Percentiles rank a stretch among this genome's conserved stretches.
phyloP scores from a whole-genome alignment of 2,797 vertebrate species.

The Paramormyrops hopkinsi region DNA sequence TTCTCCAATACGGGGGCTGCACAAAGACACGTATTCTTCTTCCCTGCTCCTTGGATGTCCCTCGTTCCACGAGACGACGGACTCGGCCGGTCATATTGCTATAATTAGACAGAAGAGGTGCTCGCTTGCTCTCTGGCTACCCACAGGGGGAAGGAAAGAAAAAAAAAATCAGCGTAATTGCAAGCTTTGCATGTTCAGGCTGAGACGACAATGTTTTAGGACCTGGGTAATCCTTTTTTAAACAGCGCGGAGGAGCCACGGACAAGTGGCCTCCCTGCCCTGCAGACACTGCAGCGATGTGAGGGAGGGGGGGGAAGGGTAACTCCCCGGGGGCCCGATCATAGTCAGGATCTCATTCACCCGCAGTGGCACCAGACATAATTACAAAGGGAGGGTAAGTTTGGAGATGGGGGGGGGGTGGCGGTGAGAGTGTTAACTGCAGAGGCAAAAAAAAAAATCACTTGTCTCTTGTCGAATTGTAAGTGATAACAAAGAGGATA shows the following conservation, averaged over 20 bases:
- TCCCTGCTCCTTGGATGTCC: slow-evolving; percentile 5
- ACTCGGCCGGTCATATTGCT: slow-evolving; percentile 32
- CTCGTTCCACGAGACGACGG: neutral
- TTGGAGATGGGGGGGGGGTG: neutral
- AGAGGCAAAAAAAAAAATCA: neutral
- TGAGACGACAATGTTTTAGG: slow-evolving; percentile 33
- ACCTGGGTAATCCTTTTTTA: slow-evolving; percentile 40
- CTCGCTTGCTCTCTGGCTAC: slow-evolving; percentile 54
- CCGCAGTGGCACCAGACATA: slow-evolving; percentile 14
- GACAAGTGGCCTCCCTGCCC: slow-evolving; percentile 30
- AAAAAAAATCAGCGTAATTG: slow-evolving; percentile 52
- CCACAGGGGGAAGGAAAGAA: slow-evolving; percentile 43
- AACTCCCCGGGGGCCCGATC: neutral
- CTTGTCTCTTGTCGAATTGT: neutral
- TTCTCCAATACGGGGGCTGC: slow-evolving; percentile 10
- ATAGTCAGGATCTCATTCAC: neutral
- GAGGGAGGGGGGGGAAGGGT: neutral
- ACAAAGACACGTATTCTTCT: slow-evolving; percentile 10
- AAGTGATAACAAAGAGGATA: neutral
- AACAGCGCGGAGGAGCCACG: slow-evolving; percentile 34
- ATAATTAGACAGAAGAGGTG: slow-evolving; percentile 52
- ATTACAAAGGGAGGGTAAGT: slow-evolving; percentile 12
- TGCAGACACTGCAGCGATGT: slow-evolving; percentile 10
- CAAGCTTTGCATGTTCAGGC: slow-evolving; percentile 52
- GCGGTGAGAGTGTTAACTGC: slow-evolving; percentile 11